Conservation (phyloP, 2,113 vertebrate species). For the Eudyptes chrysolophus region DNA sequence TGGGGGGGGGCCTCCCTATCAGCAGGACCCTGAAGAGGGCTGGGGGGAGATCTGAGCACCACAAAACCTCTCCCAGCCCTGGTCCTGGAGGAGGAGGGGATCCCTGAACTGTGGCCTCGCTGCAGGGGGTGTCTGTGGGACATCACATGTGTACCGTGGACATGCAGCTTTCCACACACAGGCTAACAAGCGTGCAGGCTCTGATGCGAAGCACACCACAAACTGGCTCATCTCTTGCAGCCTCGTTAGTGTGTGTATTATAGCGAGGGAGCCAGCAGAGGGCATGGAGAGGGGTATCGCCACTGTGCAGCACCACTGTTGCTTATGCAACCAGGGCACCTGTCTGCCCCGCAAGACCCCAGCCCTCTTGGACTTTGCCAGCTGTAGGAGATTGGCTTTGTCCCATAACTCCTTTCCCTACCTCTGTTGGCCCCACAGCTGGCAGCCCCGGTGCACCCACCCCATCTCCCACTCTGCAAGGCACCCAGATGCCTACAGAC, state of each 20-base stretch:
- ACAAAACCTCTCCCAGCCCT: background rate
- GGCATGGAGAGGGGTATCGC: background rate
- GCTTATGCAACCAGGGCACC: background rate
- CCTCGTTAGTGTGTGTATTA: background rate
- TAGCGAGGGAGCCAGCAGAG: background rate
- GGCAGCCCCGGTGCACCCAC: background rate
- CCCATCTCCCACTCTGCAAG: background rate
- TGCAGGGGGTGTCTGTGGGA: fast-evolving
- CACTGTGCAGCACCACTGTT: too few species aligned
- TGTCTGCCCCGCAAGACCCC: fast-evolving
- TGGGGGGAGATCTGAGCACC: fast-evolving
- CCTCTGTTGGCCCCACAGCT: background rate
- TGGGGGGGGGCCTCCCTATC: fast-evolving
- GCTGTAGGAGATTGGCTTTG: background rate
- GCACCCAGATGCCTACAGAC: fast-evolving
- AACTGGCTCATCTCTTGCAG: background rate
- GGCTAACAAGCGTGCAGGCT: background rate
- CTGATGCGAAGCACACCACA: fast-evolving
- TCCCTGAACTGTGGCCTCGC: fast-evolving
- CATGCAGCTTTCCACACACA: fast-evolving
- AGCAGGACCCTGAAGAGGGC: fast-evolving
- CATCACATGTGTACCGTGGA: too few species aligned
- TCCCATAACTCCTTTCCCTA: background rate
- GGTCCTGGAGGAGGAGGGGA: background rate
- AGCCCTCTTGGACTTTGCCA: background rate